Base-by-base conservation (phyloP, 2,113 vertebrate genomes). In the Lichenostomus cassidix region DNA sequence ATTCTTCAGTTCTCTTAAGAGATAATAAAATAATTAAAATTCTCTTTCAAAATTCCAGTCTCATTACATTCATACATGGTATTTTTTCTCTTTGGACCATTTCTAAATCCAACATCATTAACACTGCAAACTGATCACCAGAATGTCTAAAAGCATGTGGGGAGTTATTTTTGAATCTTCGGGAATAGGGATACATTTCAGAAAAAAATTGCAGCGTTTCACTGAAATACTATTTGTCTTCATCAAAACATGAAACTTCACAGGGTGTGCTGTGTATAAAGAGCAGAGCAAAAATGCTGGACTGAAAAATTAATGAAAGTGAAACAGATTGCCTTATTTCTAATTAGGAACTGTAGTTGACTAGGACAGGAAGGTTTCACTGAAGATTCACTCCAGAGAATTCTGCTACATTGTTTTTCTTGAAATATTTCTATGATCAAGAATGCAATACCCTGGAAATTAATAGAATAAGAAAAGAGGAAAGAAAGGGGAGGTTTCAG, bases 231-330 rank as follows among this genome's bases (percentile, higher is more conserved):
- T 35, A 52, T 82, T 87, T 81, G 47, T 78, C 46, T 82, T 81
- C 74, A 75, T 56, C 81, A 95, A 76, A 87, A 69, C 42, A 63
- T 28, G 31, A 78, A 89, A 74, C 73, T 89, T 92, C 70, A 91
- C 67, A 90, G 67, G n/a, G 23, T 67, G 56, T 39, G 42, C 10
- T 21, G 62, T 19, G 10, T 59, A 37, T 53, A 83, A 87, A 84
- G 83, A 77, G 42, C 24, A 82, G 29, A 65, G 27, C 17, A 59
- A 96, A 74, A 95, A 83, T 2, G 2, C 18, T 37, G 35, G 27
- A 77, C 22, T 93, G 81, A 93, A 94, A 95, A 94, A 82, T 47
- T 87, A 89, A 95, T 91, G 76, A 70, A 92, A 84, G 69, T 28
- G 52, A 75, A 92, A 81, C 56, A 89, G 47, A 92, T 47, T 82